Evolutionary conservation across 2,797 vertebrate species (phyloP), one percentile per base, ranked within the genome.

Genomic region (Lithobates sylvaticus): DNA sequence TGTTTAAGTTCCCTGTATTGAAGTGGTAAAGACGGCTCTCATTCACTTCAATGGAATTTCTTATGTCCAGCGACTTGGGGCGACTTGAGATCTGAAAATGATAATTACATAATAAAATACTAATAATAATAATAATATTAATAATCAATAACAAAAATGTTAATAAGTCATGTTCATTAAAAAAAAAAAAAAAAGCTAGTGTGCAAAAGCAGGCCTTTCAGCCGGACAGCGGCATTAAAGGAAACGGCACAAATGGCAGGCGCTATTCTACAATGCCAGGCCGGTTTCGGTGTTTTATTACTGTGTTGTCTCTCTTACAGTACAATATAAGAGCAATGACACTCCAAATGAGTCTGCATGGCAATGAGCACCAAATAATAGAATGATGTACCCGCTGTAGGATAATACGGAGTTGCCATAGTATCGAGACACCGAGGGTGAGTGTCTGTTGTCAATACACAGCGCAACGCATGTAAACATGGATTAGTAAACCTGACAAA

Each of bases 381-480:
- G 36, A 73, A 10, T 73, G 23, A 44, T 73, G 36, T 73, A 44
- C 36, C 42, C 8, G 39, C 6, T 8, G 39, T 73, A 73, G 71
- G 10, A 73, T 44, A 73, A 23, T 39, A 23, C 18, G 70, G 32
- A 73, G 71, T 73, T 73, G 71, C 71, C 71, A 73, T 73, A 73
- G 71, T 73, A 21, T 73, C 71, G 10, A 23, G 18, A 44, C 39
- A 23, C 23, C 12, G 23, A 16, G 27, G 36, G 39, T 42, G 10
- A 44, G 12, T 34, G 21, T 73, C 6, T 73, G 71, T 44, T 73
- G 71, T 73, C 71, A 73, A 16, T 73, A 44, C 71, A 44, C 39
- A 44, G 10, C 39, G n/a, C 39, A 34, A 39, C 36, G 27, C 8
- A 73, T 44, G 18, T 42, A 73, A 73, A 42, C 39, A 73, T 26